phyloP scores from a whole-genome alignment of 2,797 vertebrate species.

The Chaunax sp. region DNA sequence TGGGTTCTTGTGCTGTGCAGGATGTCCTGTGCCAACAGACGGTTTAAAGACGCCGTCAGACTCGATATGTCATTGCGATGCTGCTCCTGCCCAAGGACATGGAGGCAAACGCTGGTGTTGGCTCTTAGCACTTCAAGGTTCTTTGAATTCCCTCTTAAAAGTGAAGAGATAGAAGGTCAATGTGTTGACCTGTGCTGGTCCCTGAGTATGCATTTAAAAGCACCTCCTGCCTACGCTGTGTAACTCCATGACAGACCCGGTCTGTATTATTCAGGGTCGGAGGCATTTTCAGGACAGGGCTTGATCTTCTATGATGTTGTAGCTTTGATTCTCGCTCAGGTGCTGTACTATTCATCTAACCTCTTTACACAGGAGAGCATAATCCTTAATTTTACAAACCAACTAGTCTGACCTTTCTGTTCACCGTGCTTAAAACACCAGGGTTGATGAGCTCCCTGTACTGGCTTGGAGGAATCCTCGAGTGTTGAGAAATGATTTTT shows the following conservation, averaged over 20 bases:
- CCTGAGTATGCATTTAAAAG: constrained; percentile 64
- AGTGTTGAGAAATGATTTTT: neutral
- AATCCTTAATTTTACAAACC: constrained; percentile 31
- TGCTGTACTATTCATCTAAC: constrained; percentile 22
- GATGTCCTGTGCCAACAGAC: constrained; percentile 41
- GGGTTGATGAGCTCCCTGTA: constrained; percentile 1
- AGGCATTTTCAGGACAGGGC: constrained; percentile 47
- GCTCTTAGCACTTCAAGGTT: constrained; percentile 69
- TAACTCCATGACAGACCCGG: constrained; percentile 52
- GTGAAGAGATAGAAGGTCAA: constrained; percentile 39
- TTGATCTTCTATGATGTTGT: constrained; percentile 51
- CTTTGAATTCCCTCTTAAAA: constrained; percentile 48
- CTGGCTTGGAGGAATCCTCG: too few species aligned
- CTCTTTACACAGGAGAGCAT: constrained; percentile 26
- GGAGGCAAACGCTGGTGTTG: constrained; percentile 31
- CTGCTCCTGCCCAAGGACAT: constrained; percentile 37
- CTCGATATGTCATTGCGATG: constrained; percentile 46
- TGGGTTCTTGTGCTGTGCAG: constrained; percentile 44
- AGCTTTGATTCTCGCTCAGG: constrained; percentile 40
- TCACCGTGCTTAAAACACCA: constrained; percentile 4
- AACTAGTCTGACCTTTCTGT: constrained; percentile 52
- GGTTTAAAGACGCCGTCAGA: constrained; percentile 60
- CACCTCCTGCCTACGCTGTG: constrained; percentile 41
- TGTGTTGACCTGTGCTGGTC: constrained; percentile 60
- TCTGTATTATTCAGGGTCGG: constrained; percentile 24